phyloP scores from a whole-genome alignment of 1,140 invertebrate species.

The Bombus picipes region DNA sequence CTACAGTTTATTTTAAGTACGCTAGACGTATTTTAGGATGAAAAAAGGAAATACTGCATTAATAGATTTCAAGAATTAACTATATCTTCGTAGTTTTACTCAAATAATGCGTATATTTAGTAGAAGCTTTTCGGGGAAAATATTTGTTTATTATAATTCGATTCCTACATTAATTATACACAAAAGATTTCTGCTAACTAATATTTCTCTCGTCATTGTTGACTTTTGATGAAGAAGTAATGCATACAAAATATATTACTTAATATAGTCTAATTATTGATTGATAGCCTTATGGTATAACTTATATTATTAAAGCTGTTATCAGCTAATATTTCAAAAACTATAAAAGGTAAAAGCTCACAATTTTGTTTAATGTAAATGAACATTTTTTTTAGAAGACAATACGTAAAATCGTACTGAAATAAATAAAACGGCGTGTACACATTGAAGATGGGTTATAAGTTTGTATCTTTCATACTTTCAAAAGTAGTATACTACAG shows the following conservation, averaged over 20 bases:
- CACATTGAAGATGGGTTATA: not conserved
- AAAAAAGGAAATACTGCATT: not conserved
- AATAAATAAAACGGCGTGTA: not conserved
- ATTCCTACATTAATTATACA: not conserved
- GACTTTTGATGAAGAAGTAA: not conserved
- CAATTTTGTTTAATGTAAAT: not conserved
- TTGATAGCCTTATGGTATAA: no score
- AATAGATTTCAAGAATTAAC: not conserved
- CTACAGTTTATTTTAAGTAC: not conserved
- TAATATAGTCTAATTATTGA: no score
- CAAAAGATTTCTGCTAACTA: not conserved
- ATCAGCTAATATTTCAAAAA: not conserved
- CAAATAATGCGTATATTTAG: not conserved
- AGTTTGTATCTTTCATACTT: not conserved
- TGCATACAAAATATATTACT: not conserved
- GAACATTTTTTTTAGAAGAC: not conserved
- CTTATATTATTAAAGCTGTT: not conserved
- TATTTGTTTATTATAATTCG: not conserved
- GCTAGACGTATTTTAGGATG: constrained; percentile 13
- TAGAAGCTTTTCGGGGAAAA: not conserved
- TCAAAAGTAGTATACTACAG: not conserved
- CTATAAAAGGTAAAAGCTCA: not conserved
- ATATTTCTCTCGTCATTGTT: not conserved
- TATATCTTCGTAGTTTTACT: not conserved
- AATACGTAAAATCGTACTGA: not conserved